A percentile compares a stretch with the other conserved stretches of the same genome.
These are phyloP conservation scores for Proisotoma minuta DNA, from an alignment of 2,888 invertebrate genomes.

Conservation along the genomic window DNA sequence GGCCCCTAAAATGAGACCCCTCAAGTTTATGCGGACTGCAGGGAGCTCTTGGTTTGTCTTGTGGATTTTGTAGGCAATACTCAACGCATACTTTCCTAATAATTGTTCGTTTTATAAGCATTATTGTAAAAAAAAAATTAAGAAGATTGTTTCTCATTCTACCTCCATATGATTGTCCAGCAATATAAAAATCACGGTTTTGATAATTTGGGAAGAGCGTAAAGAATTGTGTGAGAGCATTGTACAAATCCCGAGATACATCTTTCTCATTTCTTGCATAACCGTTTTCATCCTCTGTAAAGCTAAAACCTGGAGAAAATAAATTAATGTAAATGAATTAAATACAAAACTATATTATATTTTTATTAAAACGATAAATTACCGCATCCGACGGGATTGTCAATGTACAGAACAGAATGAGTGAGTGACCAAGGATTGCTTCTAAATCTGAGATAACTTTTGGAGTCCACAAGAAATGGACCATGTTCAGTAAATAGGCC, in stretches of 20 bases:
- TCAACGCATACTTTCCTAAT: conserved; percentile 64
- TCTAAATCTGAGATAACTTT: conserved; percentile 51
- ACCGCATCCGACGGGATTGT: conserved; percentile 45
- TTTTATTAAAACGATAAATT: conserved; percentile 10
- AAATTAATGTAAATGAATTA: not conserved
- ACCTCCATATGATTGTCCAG: conserved; percentile 85
- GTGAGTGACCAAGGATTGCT: conserved; percentile 73
- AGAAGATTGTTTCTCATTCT: conserved; percentile 46
- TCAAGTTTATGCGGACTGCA: conserved; percentile 62
- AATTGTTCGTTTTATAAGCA: no score
- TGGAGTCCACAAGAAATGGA: conserved; percentile 60
- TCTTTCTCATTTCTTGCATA: conserved; percentile 74
- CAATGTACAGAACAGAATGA: conserved; percentile 75
- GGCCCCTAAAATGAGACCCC: conserved; percentile 51
- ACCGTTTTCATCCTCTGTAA: conserved; percentile 69
- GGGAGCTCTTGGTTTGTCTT: conserved; percentile 59
- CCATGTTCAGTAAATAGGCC: conserved; percentile 82
- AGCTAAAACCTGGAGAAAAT: conserved; percentile 68
- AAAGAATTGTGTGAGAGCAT: conserved; percentile 75
- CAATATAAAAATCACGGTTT: conserved; percentile 73
- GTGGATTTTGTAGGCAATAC: conserved; percentile 63
- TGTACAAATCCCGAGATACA: conserved; percentile 74
- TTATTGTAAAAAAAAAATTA: no score
- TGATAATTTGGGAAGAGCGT: conserved; percentile 71
- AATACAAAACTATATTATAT: not conserved